phyloP scores from a whole-genome alignment of 2,888 invertebrate genomes.

The Ichneumoninae sp. region DNA sequence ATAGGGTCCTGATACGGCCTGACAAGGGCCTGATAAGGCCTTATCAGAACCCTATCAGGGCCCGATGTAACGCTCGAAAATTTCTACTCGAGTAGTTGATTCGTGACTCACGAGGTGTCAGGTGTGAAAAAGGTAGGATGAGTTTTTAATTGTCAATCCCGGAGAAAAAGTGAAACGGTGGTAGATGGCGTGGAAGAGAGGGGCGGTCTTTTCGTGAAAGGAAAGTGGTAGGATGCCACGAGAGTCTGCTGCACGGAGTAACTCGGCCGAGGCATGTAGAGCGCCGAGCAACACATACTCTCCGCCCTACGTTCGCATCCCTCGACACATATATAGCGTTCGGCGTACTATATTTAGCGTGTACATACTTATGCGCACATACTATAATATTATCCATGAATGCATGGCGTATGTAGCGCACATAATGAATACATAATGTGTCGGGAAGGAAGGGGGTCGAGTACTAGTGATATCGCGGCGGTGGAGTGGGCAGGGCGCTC shows the following conservation, averaged over 20 bases:
- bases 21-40: too few relatives aligned
- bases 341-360: constrained; percentile 53
- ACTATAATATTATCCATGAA: constrained; percentile 64
- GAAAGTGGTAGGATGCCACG: constrained; percentile 35
- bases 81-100: not conserved
- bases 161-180: constrained; percentile 36
- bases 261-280: not conserved
- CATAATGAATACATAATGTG: constrained; percentile 67
- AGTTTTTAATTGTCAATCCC: constrained; percentile 60
- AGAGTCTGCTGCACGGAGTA: constrained; percentile 25
- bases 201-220: not conserved
- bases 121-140: constrained; percentile 46
- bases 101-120: constrained; percentile 26
- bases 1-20: too few relatives aligned
- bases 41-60: too few relatives aligned
- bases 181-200: not conserved
- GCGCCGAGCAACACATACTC: not conserved
- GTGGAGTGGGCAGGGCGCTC: constrained; percentile 16
- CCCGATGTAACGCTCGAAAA: too few relatives aligned
- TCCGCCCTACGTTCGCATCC: constrained; percentile 8
- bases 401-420: constrained; percentile 65
- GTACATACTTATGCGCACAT: constrained; percentile 58
- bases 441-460: constrained; percentile 63
- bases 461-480: constrained; percentile 59
- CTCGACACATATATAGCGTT: constrained; percentile 23